Percentiles rank a stretch among this genome's conserved stretches.
Conservation (phyloP, 2,113 vertebrate species). For the Chlamydotis undulata region DNA sequence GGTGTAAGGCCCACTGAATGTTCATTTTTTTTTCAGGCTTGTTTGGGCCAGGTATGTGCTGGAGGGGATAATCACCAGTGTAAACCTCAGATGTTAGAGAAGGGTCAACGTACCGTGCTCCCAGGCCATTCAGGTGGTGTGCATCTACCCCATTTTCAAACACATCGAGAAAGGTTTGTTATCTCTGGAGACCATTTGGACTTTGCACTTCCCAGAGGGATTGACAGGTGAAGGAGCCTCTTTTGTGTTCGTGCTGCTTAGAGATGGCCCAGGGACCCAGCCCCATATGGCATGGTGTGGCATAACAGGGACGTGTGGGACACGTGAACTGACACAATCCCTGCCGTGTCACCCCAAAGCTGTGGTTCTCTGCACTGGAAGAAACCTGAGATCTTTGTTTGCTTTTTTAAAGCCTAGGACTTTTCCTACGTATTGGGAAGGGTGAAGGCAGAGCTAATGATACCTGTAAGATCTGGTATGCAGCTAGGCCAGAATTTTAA, state of each 20-base stretch:
- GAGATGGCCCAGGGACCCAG: neutral
- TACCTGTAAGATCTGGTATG: neutral
- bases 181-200: neutral
- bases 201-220: neutral
- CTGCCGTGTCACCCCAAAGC: neutral
- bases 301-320: neutral
- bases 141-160: neutral
- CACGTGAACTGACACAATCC: fast-evolving
- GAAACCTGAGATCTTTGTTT: neutral
- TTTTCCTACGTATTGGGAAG: neutral
- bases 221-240: neutral
- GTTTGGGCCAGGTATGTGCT: neutral
- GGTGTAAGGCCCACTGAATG: neutral
- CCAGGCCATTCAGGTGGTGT: neutral
- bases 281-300: neutral
- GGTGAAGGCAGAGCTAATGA: neutral
- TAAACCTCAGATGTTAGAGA: neutral
- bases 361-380: neutral
- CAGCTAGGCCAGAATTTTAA: neutral
- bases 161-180: neutral
- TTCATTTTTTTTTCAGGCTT: neutral
- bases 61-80: neutral
- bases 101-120: neutral
- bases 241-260: fast-evolving
- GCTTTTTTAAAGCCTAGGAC: neutral